phyloP scores from a whole-genome alignment of 2,113 vertebrate species.

The Orcinus orca region DNA sequence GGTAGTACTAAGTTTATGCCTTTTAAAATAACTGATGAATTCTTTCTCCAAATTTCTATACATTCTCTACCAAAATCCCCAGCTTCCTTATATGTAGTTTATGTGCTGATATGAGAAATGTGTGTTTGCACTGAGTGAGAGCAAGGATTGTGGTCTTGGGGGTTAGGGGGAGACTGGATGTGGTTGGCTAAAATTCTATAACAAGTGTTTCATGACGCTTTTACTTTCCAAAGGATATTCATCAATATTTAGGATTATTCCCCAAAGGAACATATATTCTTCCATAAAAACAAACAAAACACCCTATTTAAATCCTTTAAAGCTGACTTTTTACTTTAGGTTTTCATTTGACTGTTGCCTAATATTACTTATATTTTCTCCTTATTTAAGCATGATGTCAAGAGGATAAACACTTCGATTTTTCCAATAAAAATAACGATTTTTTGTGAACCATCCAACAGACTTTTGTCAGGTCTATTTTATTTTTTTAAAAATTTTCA shows the following conservation, averaged over 20 bases:
- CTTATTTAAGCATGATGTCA: slow-evolving; percentile 2
- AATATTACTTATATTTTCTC: neutral
- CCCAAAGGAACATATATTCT: neutral
- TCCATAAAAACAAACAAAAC: slow-evolving; percentile 29
- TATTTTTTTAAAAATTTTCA: neutral
- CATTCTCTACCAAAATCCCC: neutral
- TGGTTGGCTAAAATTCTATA: neutral
- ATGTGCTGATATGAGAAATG: neutral
- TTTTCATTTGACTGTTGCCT: slow-evolving; percentile 1
- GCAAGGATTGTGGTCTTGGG: neutral
- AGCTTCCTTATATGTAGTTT: neutral
- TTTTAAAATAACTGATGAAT: neutral
- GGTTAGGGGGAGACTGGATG: neutral
- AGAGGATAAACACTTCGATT: neutral
- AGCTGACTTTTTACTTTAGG: neutral
- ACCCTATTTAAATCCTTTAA: neutral
- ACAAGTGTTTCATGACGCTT: neutral
- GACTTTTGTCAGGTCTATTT: neutral
- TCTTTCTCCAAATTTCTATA: neutral
- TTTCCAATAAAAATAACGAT: neutral
- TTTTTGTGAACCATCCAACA: neutral
- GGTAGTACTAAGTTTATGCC: neutral
- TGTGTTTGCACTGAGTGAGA: neutral
- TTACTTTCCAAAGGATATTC: neutral
- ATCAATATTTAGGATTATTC: neutral